Evolutionary conservation across 2,797 vertebrate genomes (phyloP).

Genomic region (Gephyroberyx darwinii): DNA sequence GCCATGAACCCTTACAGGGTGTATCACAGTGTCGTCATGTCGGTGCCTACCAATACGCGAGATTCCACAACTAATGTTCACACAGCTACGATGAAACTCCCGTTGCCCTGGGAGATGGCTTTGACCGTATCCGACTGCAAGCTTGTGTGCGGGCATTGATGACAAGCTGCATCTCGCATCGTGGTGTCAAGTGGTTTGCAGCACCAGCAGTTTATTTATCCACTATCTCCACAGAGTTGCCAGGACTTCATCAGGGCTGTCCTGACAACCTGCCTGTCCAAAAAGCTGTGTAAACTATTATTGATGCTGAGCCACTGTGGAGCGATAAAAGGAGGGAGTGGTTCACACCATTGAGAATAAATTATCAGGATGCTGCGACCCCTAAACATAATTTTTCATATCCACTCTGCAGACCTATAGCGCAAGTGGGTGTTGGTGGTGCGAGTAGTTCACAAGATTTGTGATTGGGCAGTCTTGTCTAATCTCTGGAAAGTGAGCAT

Average conservation of each 20-base stretch:
- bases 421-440: not conserved
- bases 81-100: constrained; percentile 60
- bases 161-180: constrained; percentile 44
- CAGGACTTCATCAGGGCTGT: constrained; percentile 35
- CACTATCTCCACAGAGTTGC: constrained; percentile 22
- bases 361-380: constrained; percentile 48
- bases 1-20: constrained; percentile 35
- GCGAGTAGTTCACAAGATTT: too few species aligned
- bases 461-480: not conserved
- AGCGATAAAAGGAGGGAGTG: constrained; percentile 44
- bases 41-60: constrained; percentile 43
- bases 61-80: constrained; percentile 69
- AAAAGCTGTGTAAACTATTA: constrained; percentile 54
- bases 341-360: constrained; percentile 44
- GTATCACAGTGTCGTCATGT: constrained; percentile 45
- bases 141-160: not conserved
- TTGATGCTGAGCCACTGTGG: constrained; percentile 52
- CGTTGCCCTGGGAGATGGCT: constrained; percentile 44
- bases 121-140: not conserved
- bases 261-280: constrained; percentile 53
- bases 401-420: constrained; percentile 16
- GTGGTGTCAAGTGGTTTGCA: constrained; percentile 54
- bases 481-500: not conserved
- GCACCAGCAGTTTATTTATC: constrained; percentile 43
- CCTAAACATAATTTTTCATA: constrained; percentile 14